These are phyloP conservation scores for Morinoia aosen DNA, from an alignment of 2,888 invertebrate genomes.

Conservation along the genomic window DNA sequence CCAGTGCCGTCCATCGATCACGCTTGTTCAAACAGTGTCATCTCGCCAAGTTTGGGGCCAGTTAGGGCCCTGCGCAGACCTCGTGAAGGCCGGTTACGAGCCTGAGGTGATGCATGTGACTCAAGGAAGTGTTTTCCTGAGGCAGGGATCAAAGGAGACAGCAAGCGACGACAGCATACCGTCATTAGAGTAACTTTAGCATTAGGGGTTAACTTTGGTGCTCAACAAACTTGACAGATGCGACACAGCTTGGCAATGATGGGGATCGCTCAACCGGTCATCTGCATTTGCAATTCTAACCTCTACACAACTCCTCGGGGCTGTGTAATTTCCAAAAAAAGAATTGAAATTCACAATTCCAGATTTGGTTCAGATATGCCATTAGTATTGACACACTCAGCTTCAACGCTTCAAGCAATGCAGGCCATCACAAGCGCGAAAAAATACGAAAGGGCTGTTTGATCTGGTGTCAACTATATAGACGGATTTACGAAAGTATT, in stretches of 20 bases:
- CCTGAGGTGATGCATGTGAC: not conserved
- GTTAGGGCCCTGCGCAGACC: not conserved
- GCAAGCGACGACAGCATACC: not conserved
- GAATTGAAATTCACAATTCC: no score
- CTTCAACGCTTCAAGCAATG: no score
- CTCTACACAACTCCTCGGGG: no score
- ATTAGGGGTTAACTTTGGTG: conserved; percentile 5
- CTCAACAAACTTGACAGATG: not conserved
- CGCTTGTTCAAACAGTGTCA: conserved; percentile 12
- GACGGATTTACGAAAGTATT: no score
- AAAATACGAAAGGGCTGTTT: no score
- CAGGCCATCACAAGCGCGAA: no score
- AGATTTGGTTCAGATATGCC: no score
- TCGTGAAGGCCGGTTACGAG: not conserved
- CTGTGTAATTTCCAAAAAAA: no score
- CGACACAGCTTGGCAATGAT: not conserved
- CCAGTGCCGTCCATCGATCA: not conserved
- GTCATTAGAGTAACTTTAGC: conserved; percentile 28
- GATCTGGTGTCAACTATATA: no score
- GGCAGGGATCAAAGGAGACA: not conserved
- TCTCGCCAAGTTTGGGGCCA: not conserved
- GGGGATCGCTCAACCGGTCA: not conserved
- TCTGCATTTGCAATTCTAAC: not conserved
- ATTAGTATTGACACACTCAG: no score
- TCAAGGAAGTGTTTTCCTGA: not conserved